phyloP scores from a whole-genome alignment of 2,113 vertebrate genomes.

The Psophia crepitans region DNA sequence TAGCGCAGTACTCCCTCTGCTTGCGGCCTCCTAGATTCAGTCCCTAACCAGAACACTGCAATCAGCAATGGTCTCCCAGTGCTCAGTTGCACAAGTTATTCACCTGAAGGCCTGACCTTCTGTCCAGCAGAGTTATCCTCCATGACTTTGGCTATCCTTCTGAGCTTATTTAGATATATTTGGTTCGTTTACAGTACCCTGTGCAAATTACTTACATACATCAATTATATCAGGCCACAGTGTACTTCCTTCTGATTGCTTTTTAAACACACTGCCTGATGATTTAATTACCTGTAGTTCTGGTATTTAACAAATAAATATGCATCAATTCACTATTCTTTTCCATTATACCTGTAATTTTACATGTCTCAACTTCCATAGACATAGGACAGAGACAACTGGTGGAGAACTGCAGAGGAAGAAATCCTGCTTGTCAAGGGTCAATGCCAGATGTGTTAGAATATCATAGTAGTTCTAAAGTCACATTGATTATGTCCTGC shows the following conservation, averaged over 20 bases:
- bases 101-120: neutral
- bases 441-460: neutral
- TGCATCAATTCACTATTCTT: neutral
- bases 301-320: neutral
- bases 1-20: accelerated
- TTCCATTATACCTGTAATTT: neutral
- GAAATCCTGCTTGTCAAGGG: neutral
- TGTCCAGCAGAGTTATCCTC: neutral
- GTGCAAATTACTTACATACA: neutral
- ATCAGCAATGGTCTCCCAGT: neutral
- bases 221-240: neutral
- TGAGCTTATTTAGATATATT: neutral
- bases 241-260: neutral
- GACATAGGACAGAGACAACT: neutral
- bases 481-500: neutral
- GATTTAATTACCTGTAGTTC: neutral
- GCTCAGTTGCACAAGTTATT: neutral
- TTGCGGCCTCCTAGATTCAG: neutral
- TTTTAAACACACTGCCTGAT: neutral
- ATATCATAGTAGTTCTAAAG: neutral
- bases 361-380: neutral
- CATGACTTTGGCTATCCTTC: neutral
- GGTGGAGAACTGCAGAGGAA: neutral
- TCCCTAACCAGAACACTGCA: neutral
- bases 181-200: neutral